Base-by-base conservation (phyloP, 2,888 invertebrate genomes). In the Drosophila fungiperda region DNA sequence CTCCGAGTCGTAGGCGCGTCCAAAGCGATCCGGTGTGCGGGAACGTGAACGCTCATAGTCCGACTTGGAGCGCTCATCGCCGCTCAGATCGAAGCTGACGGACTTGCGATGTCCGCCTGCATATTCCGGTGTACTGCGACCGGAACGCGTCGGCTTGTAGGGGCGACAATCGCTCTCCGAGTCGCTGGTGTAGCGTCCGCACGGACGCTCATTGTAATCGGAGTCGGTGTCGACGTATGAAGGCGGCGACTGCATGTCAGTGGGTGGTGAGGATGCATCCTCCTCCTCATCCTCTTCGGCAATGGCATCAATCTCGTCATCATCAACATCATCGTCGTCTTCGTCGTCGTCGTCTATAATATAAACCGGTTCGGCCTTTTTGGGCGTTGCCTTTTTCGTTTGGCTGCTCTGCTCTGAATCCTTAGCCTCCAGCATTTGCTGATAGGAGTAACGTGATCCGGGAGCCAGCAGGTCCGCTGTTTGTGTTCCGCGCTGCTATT, bases 71-170 rank as follows among this genome's bases (percentile, higher is more conserved):
- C 89, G 91, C 70, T 93, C 93, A 68, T 93, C 93, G 0, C 92
- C 93, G 35, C 93, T 92, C 8, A 93, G 83, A 73, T 93, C 93
- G 49, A 93, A 93, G 64, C 93, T 93, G 0, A 93, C 93, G 0
- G 93, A 93, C 74, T 93, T 93, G 1, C 93, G 91, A 73, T 93
- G 93, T 5, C 83, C 81, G 4, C 91, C 87, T 1, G 66, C 61
- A 35, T 89, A 86, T 26, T 92, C 92, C 0, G 93, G 92, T 4
- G 92, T 92, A 50, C 92, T 93, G 45, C 91, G 91, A 3, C 93
- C 93, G 1, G 93, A 93, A 54, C 84, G 83, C 0, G 87, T 52
- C 0, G 76, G 81, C 42, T 83, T 87, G 40, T 85, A 83, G 0
- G 80, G 81, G 2, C 86, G 87, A 23, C 78, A 88, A 58, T 92